These are phyloP conservation scores for Ceraclea dissimilis DNA, from an alignment of 2,888 invertebrate species.

Conservation along the genomic window DNA sequence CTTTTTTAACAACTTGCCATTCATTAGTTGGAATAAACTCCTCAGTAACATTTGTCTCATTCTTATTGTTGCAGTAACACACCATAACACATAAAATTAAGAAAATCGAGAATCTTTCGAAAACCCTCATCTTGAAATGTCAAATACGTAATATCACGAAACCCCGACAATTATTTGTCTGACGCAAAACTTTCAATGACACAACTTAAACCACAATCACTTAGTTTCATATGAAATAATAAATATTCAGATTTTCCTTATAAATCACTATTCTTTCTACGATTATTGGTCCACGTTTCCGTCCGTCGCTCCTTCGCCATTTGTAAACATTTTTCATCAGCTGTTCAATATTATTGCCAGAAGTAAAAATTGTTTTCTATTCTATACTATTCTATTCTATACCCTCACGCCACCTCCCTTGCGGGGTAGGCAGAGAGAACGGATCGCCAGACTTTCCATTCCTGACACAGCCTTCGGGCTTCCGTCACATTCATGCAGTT, in stretches of 20 bases:
- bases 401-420: no score
- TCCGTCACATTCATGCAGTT: no score
- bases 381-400: no score
- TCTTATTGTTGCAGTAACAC: conserved; percentile 14
- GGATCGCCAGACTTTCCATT: no score
- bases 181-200: not conserved
- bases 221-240: not conserved
- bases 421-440: no score
- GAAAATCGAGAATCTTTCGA: conserved; percentile 16
- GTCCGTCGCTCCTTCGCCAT: conserved; percentile 17
- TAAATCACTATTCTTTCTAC: conserved; percentile 4
- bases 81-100: conserved; percentile 16
- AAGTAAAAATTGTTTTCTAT: no score
- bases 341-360: conserved; percentile 14
- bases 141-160: conserved; percentile 1
- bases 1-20: conserved; percentile 57
- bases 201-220: not conserved
- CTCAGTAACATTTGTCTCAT: conserved; percentile 28
- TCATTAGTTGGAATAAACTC: conserved; percentile 53
- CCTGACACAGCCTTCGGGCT: no score
- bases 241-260: not conserved
- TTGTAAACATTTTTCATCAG: conserved; percentile 24
- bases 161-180: not conserved
- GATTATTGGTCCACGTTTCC: conserved; percentile 22
- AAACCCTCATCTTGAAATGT: conserved; percentile 18